phyloP scores from a whole-genome alignment of 2,113 vertebrate species.

The Platanista minor region DNA sequence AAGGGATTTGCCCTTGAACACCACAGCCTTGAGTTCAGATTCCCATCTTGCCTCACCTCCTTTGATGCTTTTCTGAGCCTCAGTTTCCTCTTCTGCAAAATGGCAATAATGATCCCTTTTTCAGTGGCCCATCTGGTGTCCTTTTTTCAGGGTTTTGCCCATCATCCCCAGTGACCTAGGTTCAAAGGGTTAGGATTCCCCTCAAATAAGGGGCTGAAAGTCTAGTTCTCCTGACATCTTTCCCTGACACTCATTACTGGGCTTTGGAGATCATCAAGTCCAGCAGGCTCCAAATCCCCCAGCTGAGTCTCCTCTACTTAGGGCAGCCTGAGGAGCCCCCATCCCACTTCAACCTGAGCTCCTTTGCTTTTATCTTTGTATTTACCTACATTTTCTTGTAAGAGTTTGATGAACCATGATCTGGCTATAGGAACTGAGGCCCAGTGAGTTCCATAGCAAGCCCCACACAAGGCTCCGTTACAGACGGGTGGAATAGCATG shows the following conservation, averaged over 20 bases:
- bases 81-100: not conserved
- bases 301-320: not conserved
- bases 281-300: not conserved
- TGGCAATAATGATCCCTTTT: not conserved
- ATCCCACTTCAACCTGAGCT: not conserved
- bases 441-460: not conserved
- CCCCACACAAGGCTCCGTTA: not conserved
- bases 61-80: not conserved
- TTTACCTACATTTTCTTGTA: slow-evolving; percentile 7
- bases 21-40: not conserved
- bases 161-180: not conserved
- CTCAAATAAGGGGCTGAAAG: not conserved
- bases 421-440: not conserved
- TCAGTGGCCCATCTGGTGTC: not conserved
- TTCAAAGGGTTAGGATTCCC: not conserved
- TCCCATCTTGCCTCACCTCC: not conserved
- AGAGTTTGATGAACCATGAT: slow-evolving; percentile 19
- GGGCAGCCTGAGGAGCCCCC: not conserved
- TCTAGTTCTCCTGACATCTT: not conserved
- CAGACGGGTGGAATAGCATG: not conserved
- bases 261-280: not conserved
- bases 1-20: not conserved
- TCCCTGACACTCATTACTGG: not conserved
- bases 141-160: not conserved
- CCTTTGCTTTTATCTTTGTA: not conserved